A percentile compares a stretch with the other conserved stretches of the same genome.
Evolutionary conservation across 2,113 vertebrate genomes (phyloP).

Genomic region (Atlantisia rogersi): DNA sequence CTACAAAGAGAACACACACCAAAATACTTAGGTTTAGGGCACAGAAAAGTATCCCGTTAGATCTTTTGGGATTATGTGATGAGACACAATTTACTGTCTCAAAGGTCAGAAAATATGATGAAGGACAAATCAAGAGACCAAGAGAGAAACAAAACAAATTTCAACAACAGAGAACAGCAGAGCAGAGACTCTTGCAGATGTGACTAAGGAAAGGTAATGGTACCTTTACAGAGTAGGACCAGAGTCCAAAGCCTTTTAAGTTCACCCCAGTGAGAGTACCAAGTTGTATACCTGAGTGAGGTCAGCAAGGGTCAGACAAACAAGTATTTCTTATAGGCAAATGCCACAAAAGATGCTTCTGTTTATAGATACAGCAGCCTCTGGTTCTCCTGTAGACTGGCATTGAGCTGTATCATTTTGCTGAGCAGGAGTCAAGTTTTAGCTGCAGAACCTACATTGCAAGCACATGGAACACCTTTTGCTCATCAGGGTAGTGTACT

Average conservation of each 20-base stretch:
- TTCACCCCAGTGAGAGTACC: background rate
- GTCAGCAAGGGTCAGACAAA: background rate
- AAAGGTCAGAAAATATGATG: background rate
- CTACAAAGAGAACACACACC: background rate
- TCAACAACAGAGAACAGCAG: background rate
- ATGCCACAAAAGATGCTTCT: background rate
- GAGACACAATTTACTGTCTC: background rate
- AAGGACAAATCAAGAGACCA: background rate
- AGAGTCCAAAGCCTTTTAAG: background rate
- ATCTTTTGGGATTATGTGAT: background rate
- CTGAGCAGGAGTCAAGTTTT: background rate
- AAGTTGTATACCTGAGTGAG: background rate
- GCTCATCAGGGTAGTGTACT: accelerated
- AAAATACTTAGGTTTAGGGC: background rate
- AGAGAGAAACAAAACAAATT: background rate
- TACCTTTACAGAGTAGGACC: background rate
- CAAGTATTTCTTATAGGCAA: background rate
- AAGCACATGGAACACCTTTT: background rate
- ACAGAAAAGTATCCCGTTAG: background rate
- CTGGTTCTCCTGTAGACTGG: accelerated
- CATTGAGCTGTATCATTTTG: background rate
- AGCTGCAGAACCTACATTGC: background rate
- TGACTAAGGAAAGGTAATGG: background rate
- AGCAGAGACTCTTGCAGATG: background rate
- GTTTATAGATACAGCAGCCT: background rate